phyloP scores from a whole-genome alignment of 2,797 vertebrate species.

The Scolopax bukidnonensis region DNA sequence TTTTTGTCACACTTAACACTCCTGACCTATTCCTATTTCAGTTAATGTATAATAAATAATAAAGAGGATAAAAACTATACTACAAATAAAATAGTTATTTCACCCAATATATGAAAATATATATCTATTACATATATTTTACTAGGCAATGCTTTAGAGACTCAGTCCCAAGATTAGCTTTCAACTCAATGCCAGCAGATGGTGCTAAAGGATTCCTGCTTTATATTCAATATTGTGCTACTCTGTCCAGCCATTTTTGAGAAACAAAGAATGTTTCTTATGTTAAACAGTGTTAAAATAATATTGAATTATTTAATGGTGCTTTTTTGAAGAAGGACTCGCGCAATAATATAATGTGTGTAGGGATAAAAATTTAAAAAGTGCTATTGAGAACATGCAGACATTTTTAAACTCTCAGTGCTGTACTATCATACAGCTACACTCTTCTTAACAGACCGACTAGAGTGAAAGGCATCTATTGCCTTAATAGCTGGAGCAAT shows the following conservation, averaged over 20 bases:
- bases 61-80: background rate
- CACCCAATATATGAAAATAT: background rate
- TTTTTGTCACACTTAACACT: background rate
- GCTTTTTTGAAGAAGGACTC: conserved; percentile 17
- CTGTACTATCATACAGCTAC: background rate
- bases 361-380: background rate
- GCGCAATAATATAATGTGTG: background rate
- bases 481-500: background rate
- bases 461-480: background rate
- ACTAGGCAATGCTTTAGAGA: background rate
- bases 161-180: background rate
- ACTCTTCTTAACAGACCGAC: background rate
- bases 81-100: background rate
- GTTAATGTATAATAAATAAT: background rate
- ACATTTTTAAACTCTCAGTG: background rate
- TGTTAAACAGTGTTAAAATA: conserved; percentile 8
- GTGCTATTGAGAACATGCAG: background rate
- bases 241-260: conserved; percentile 45
- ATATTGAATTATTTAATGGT: background rate
- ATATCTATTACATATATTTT: background rate
- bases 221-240: background rate
- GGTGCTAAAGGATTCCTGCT: conserved; percentile 74
- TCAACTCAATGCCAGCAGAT: conserved; percentile 73
- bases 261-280: conserved; percentile 77
- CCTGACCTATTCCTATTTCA: background rate